Evolutionary conservation across 1,140 invertebrate genomes (phyloP), one percentile per base, ranked within the genome.

Genomic region (Zaprionus ornatus): DNA sequence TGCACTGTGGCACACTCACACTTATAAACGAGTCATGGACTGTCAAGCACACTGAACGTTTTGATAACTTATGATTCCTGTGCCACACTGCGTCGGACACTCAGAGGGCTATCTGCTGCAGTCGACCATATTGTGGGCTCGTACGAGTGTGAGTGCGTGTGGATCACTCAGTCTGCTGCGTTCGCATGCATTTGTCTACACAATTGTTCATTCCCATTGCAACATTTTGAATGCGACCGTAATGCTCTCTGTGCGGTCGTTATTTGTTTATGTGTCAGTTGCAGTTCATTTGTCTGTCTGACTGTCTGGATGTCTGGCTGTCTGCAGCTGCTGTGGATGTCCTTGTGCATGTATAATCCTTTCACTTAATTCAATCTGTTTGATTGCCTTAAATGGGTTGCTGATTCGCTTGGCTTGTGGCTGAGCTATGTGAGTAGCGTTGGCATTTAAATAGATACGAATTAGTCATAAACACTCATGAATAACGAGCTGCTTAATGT

Each of bases 401-500:
- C 21, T 57, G 23, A 70, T 70, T 69, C 40, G 32, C 12, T 52
- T 37, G 21, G 12, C 19, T 42, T 57, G 52, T 70, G 59, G 29
- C 9, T 32, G 29, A 32, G 9, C 9, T 32, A 32, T 10, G 29
- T 32, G 29, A 32, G 29, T 0, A 32, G 29, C 29, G 2, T 62
- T 25, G 29, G 21, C 65, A 63, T 63, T 61, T 42, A 82, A 82
- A 52, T 62, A 60, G 63, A 68, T 67, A 74, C 40, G 40, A 17
- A 45, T 87, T 74, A 79, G 64, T 80, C 84, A 83, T 74, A 87
- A 79, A 52, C 42, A 80, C 29, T 79, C 50, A 56, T 77, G 67
- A 57, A 62, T 45, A 74, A 71, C 52, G 55, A 57, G 67, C 75
- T 40, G 40, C 25, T 52, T 72, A 76, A 45, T 45, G n/a, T 17